phyloP scores from a whole-genome alignment of 2,113 vertebrate species.

The Romanogobio albipinnatus region DNA sequence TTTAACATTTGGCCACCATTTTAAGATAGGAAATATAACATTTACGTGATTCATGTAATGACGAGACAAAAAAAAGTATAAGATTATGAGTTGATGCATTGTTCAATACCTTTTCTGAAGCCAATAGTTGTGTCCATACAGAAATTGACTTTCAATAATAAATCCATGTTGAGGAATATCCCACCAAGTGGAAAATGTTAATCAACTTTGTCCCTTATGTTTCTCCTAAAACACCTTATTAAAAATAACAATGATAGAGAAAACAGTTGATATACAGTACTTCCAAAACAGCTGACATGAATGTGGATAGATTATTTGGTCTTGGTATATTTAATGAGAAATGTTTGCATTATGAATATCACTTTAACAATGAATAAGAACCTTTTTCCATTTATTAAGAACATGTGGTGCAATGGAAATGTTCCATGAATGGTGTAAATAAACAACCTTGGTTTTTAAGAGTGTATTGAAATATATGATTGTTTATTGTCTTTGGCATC shows the following conservation, averaged over 20 bases:
- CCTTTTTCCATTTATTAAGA: too few relatives aligned
- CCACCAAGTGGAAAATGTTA: background rate
- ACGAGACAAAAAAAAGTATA: too few relatives aligned
- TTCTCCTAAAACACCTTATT: background rate
- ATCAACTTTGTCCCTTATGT: background rate
- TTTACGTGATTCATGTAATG: background rate
- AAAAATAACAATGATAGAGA: background rate
- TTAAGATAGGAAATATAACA: background rate
- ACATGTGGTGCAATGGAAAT: too few relatives aligned
- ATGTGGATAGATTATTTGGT: background rate
- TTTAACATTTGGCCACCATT: background rate
- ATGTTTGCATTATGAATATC: too few relatives aligned
- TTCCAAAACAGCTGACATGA: background rate
- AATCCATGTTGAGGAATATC: background rate
- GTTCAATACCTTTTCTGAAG: background rate
- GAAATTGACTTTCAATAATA: background rate
- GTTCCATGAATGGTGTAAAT: too few relatives aligned
- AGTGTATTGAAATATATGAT: background rate
- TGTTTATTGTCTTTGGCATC: background rate
- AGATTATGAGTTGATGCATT: background rate
- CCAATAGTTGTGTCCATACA: background rate
- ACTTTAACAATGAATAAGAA: too few relatives aligned
- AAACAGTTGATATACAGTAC: too few relatives aligned
- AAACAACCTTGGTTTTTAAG: too few relatives aligned
- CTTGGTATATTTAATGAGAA: background rate